These are phyloP conservation scores for Listronotus bonariensis DNA, from an alignment of 1,140 invertebrate genomes.

Conservation along the genomic window DNA sequence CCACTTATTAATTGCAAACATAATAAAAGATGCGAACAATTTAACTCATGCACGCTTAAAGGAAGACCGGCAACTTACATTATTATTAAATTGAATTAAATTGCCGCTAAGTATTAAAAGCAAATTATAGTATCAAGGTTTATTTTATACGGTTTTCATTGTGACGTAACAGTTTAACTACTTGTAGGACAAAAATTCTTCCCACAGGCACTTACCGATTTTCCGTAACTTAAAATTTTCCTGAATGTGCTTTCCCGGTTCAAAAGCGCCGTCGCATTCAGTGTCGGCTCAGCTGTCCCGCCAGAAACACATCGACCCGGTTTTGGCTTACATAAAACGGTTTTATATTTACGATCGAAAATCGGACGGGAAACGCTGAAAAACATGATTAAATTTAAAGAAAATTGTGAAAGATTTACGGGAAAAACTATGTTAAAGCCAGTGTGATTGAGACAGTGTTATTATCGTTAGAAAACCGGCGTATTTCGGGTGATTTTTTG, in stretches of 20 bases:
- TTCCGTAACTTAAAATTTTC: conserved; percentile 23
- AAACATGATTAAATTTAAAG: background rate
- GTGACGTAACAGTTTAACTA: no score
- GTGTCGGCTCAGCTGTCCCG: conserved; percentile 30
- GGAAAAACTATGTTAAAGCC: background rate
- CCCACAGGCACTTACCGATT: conserved; percentile 22
- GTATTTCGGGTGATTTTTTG: no score
- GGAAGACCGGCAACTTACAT: no score
- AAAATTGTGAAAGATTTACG: background rate
- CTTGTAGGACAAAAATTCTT: background rate
- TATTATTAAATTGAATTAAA: no score
- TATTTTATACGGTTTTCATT: no score
- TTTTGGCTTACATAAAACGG: background rate
- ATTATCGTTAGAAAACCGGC: no score
- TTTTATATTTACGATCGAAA: conserved; percentile 25
- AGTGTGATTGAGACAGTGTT: no score
- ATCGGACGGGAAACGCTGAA: conserved; percentile 1
- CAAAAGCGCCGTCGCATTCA: conserved; percentile 33
- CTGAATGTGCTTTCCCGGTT: conserved; percentile 21
- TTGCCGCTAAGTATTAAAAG: no score
- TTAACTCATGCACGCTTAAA: no score
- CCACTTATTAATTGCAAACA: no score
- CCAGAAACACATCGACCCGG: conserved; percentile 24
- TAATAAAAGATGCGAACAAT: no score
- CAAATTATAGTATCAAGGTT: no score